Evolutionary conservation across 2,113 vertebrate genomes (phyloP), one percentile per base, ranked within the genome.

Genomic region (Aegithalos caudatus): DNA sequence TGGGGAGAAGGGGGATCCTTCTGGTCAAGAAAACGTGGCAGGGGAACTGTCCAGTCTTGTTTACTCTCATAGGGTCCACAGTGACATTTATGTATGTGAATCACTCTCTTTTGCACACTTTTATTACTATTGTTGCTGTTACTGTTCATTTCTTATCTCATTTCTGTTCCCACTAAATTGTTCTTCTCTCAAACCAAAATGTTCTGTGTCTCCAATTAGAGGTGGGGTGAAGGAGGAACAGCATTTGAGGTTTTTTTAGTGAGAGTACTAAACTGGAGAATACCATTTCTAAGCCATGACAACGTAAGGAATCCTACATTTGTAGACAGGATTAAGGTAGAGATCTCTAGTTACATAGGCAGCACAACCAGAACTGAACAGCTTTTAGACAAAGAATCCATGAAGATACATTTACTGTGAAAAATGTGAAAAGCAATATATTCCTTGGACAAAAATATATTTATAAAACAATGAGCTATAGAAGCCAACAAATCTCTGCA

Each of bases 401-500:
- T 60, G 28, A 81, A 82, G 31, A 40, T 29, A 48, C 7, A 81
- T 28, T 35, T 13, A 72, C 8, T 37, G 31, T 12, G 11, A 40
- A 67, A 84, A 86, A 58, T 42, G 24, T 40, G 18, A 84, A 92
- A 90, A 78, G 57, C 27, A 89, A 79, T 48, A 78, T n/a, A 61
- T 58, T 70, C 27, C 56, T 81, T 50, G 42, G 91, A 78, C 33
- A 88, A 82, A 87, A 80, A 56, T 38, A 35, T 53, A 64, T 3
- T 65, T 70, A 86, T 58, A 44, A 84, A 91, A 81, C 47, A 89
- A 94, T 47, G 31, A 80, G 37, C 31, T 81, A 62, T 7, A 40
- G 31, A 85, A 88, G 57, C 78, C 45, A 81, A 82, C 56, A 90
- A 89, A 79, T 57, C n/a, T 79, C n/a, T 94, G n/a, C 66, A 79